Percentiles rank a stretch among this genome's conserved stretches.
These are phyloP conservation scores for Conger conger DNA, from an alignment of 2,113 vertebrate species.

Conservation along the genomic window DNA sequence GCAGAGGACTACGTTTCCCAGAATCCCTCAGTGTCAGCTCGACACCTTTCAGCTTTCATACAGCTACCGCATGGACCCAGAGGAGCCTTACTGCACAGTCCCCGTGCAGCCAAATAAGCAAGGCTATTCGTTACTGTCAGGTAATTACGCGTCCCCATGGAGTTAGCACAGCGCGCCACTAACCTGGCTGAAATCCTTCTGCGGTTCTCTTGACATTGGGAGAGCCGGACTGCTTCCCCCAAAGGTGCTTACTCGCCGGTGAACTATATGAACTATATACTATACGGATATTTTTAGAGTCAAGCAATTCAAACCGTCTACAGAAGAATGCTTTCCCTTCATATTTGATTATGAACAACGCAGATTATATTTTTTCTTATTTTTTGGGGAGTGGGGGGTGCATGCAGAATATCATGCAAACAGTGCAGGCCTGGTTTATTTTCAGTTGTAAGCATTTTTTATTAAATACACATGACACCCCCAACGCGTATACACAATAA, in stretches of 20 bases:
- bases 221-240: slow-evolving; percentile 20
- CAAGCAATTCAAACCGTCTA: slow-evolving; percentile 37
- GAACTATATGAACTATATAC: no score
- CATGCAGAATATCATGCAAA: neutral
- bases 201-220: slow-evolving; percentile 26
- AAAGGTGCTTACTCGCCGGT: slow-evolving; percentile 19
- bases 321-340: neutral
- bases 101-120: neutral
- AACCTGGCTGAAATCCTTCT: neutral
- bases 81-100: neutral
- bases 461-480: no score
- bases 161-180: neutral
- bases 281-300: slow-evolving; percentile 21
- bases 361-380: neutral
- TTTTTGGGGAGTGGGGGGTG: neutral
- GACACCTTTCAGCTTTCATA: neutral
- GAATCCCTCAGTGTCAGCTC: neutral
- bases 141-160: neutral
- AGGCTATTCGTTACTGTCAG: neutral
- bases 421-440: neutral
- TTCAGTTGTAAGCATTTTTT: neutral
- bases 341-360: neutral
- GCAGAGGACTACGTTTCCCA: neutral
- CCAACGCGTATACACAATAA: no score
- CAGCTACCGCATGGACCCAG: neutral